Percentiles rank a stretch among this genome's conserved stretches.
Conservation (phyloP, 2,113 vertebrate genomes). For the Glareola pratincola region DNA sequence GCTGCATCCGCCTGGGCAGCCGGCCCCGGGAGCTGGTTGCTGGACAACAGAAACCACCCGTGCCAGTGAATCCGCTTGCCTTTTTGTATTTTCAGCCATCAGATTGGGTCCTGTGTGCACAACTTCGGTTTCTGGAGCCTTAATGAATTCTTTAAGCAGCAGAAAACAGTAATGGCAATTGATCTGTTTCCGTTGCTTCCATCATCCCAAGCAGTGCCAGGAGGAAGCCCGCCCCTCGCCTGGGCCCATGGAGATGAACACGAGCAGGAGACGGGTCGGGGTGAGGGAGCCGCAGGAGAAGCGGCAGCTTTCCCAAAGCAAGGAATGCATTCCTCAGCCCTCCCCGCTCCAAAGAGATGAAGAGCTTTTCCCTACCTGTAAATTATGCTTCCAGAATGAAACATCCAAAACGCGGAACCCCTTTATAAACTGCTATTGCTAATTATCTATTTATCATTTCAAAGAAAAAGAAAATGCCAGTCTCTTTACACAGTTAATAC, state of each 20-base stretch:
- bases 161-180: not conserved
- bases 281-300: not conserved
- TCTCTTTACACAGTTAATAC: not conserved
- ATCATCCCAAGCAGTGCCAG: not conserved
- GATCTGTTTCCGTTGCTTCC: not conserved
- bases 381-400: not conserved
- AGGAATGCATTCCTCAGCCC: accelerated
- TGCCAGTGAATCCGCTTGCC: accelerated
- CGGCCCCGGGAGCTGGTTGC: too few relatives aligned
- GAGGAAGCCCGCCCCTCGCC: not conserved
- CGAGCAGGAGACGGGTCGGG: not conserved
- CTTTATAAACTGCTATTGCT: not conserved
- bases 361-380: not conserved
- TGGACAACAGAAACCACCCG: accelerated
- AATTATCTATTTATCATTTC: not conserved
- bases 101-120: not conserved
- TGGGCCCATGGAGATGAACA: accelerated
- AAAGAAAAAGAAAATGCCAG: not conserved
- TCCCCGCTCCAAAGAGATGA: not conserved
- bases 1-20: not conserved
- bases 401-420: not conserved
- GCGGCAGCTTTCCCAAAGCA: not conserved
- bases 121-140: not conserved
- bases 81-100: not conserved
- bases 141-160: not conserved